Evolutionary conservation across 2,113 vertebrate genomes (phyloP).

Genomic region (Sialia sialis): DNA sequence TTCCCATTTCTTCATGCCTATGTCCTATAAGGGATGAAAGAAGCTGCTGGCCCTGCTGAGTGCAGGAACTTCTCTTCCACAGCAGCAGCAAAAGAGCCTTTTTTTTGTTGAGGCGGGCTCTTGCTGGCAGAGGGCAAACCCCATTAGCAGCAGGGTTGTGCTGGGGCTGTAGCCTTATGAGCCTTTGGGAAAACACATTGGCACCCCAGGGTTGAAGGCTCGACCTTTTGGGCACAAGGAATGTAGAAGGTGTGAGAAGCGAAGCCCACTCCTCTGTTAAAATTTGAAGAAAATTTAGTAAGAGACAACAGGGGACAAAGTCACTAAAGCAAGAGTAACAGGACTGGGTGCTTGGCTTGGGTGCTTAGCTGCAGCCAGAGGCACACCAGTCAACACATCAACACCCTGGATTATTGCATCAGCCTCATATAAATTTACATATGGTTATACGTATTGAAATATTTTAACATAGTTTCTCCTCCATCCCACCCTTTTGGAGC

Average conservation of each 20-base stretch:
- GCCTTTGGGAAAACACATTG: neutral
- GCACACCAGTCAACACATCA: too few species aligned
- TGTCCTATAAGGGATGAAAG: neutral
- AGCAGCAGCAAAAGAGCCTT: neutral
- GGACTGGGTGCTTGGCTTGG: too few species aligned
- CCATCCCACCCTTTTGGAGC: too few species aligned
- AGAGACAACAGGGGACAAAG: neutral
- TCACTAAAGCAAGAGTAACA: neutral
- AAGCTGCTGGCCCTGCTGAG: neutral
- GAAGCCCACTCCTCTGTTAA: neutral
- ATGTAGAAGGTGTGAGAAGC: neutral
- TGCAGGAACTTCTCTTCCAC: rapidly evolving
- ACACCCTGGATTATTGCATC: neutral
- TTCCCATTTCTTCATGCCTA: neutral
- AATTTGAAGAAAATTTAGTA: neutral
- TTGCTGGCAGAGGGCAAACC: neutral
- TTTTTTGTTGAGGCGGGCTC: neutral
- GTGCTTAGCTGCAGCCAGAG: neutral
- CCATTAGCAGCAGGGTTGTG: neutral
- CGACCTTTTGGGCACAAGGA: neutral
- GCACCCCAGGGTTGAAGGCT: neutral
- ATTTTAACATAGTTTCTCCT: neutral
- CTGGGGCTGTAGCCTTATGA: neutral
- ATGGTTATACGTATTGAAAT: too few species aligned
- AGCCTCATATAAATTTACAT: neutral